phyloP scores from a whole-genome alignment of 2,797 vertebrate genomes.

The Myotis daubentonii region DNA sequence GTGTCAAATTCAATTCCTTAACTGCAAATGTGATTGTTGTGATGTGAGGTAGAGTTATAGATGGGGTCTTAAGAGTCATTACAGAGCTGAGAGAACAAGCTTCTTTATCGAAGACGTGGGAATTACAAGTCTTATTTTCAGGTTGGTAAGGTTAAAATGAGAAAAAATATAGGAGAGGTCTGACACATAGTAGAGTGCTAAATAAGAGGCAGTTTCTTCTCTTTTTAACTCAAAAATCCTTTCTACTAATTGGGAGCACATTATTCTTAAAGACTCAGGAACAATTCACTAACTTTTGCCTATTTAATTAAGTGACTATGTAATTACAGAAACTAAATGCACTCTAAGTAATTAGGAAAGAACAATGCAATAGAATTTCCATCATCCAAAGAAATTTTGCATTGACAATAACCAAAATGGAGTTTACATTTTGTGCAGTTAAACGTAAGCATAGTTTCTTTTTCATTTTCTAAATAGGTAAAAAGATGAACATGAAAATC shows the following conservation, averaged over 20 bases:
- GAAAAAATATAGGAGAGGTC: background rate
- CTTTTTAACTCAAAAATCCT: background rate
- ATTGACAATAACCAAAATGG: background rate
- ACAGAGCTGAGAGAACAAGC: background rate
- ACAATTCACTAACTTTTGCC: background rate
- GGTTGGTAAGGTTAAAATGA: background rate
- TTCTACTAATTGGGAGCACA: background rate
- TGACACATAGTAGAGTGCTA: background rate
- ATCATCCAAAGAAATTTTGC: background rate
- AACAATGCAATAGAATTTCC: background rate
- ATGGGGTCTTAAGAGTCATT: slow-evolving; percentile 31
- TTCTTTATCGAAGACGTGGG: background rate
- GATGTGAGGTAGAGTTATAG: background rate
- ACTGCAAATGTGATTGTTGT: slow-evolving; percentile 47
- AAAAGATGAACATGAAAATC: background rate
- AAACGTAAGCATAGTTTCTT: background rate
- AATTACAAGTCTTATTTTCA: slow-evolving; percentile 32
- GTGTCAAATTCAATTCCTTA: slow-evolving; percentile 64
- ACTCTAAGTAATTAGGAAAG: background rate
- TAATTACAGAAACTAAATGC: background rate
- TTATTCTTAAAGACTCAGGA: background rate
- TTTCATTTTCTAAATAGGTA: background rate
- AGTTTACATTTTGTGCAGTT: background rate
- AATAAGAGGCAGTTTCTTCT: background rate
- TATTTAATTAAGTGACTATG: slow-evolving; percentile 10